These are phyloP conservation scores for Diorhabda elongata DNA, from an alignment of 1,140 invertebrate genomes.

Conservation along the genomic window DNA sequence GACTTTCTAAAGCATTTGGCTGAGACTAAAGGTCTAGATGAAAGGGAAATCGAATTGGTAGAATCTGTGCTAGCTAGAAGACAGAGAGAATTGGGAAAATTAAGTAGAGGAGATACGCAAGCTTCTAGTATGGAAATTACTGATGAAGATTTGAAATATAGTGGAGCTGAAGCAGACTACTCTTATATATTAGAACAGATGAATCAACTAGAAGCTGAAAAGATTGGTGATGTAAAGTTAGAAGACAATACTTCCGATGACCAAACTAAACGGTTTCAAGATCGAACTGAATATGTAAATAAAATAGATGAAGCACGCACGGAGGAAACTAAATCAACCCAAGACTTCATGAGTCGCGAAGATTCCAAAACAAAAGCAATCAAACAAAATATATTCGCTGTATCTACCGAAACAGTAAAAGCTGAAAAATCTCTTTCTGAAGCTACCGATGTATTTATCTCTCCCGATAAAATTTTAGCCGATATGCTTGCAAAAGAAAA, in stretches of 20 bases:
- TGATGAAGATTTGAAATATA: constrained; percentile 62
- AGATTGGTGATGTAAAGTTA: constrained; percentile 63
- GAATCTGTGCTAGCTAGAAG: constrained; percentile 52
- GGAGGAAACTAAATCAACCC: constrained; percentile 26
- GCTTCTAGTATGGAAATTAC: constrained; percentile 63
- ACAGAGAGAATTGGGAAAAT: constrained; percentile 48
- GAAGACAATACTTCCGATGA: constrained; percentile 27
- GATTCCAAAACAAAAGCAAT: constrained; percentile 23
- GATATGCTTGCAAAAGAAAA: constrained; percentile 36
- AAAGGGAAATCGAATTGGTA: constrained; percentile 48
- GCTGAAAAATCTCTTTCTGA: constrained; percentile 35
- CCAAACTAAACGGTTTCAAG: constrained; percentile 25
- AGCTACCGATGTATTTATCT: constrained; percentile 33
- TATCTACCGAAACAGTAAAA: constrained; percentile 31
- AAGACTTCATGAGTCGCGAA: constrained; percentile 39
- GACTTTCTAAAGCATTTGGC: constrained; percentile 49
- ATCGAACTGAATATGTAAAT: constrained; percentile 37
- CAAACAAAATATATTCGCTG: constrained; percentile 32
- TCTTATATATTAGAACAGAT: constrained; percentile 54
- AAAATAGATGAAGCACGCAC: constrained; percentile 37
- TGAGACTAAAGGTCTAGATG: constrained; percentile 48
- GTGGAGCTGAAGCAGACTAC: constrained; percentile 62
- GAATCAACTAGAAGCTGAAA: constrained; percentile 48
- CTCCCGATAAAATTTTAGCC: constrained; percentile 39
- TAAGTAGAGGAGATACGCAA: constrained; percentile 53